phyloP scores from a whole-genome alignment of 1,140 invertebrate species.

The Sitodiplosis mosellana region DNA sequence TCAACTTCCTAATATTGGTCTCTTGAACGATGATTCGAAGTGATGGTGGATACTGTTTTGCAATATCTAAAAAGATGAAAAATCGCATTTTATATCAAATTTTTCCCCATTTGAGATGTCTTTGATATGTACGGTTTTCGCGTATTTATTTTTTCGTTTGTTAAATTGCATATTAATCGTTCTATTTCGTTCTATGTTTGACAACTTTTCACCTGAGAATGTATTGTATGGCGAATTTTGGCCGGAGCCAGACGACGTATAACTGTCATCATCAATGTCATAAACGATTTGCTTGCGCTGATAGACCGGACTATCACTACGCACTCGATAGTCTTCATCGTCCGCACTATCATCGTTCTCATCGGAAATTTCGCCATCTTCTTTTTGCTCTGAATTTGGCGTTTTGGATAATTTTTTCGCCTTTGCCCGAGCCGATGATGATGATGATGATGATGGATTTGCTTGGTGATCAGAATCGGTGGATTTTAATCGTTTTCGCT shows the following conservation, averaged over 20 bases:
- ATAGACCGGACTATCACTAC: neutral
- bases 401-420: too few species aligned
- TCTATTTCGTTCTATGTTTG: slow-evolving; percentile 7
- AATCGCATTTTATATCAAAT: too few species aligned
- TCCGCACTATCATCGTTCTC: neutral
- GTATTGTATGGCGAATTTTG: slow-evolving; percentile 11
- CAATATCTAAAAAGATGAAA: slow-evolving; percentile 35
- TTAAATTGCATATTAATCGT: too few species aligned
- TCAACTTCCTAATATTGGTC: slow-evolving; percentile 44
- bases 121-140: too few species aligned
- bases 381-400: too few species aligned
- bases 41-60: slow-evolving; percentile 61
- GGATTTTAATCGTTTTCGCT: too few species aligned
- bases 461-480: too few species aligned
- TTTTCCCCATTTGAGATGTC: slow-evolving; percentile 1
- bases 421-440: neutral
- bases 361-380: neutral
- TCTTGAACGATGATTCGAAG: slow-evolving; percentile 70
- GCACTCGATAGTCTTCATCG: neutral
- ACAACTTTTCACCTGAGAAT: slow-evolving; percentile 6
- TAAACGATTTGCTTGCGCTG: too few species aligned
- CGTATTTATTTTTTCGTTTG: slow-evolving; percentile 7
- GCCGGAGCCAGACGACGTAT: slow-evolving; percentile 8
- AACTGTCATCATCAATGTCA: too few species aligned
- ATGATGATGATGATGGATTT: too few species aligned